phyloP scores from a whole-genome alignment of 2,888 invertebrate species.

The Sinhomidia bicolor region DNA sequence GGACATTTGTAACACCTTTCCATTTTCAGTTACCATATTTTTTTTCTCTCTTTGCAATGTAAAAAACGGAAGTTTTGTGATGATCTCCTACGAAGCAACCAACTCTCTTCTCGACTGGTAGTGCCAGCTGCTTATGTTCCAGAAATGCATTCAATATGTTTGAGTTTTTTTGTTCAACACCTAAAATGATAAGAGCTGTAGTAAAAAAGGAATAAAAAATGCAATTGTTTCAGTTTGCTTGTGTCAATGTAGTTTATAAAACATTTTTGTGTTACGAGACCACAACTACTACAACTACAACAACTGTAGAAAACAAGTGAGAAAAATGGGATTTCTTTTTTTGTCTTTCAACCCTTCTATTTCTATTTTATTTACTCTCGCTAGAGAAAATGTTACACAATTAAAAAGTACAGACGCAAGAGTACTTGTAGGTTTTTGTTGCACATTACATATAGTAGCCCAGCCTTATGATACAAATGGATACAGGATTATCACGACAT shows the following conservation, averaged over 20 bases:
- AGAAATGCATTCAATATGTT: conserved; percentile 13
- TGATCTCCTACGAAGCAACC: conserved; percentile 31
- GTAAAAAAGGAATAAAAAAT: conserved; percentile 13
- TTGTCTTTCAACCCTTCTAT: conserved; percentile 23
- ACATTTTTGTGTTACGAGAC: conserved; percentile 11
- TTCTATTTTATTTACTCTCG: too few species aligned
- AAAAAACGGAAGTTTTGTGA: conserved; percentile 50
- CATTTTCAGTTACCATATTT: conserved; percentile 40
- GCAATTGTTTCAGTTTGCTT: neutral
- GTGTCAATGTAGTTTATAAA: neutral
- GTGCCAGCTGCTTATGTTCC: conserved; percentile 44
- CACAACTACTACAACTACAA: neutral
- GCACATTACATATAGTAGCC: too few species aligned
- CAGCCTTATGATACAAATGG: neutral
- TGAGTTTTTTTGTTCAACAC: conserved; percentile 22
- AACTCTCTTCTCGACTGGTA: conserved; percentile 34
- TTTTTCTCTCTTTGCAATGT: conserved; percentile 16
- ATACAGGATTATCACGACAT: conserved; percentile 22
- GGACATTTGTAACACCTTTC: conserved; percentile 57
- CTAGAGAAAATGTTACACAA: too few species aligned
- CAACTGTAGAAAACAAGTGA: neutral
- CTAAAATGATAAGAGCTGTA: neutral
- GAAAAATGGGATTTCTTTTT: neutral
- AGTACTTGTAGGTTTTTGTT: too few species aligned
- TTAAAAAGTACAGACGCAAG: neutral